Evolutionary conservation across 2,797 vertebrate species (phyloP).

Genomic region (Dendrocincla tyrannina): DNA sequence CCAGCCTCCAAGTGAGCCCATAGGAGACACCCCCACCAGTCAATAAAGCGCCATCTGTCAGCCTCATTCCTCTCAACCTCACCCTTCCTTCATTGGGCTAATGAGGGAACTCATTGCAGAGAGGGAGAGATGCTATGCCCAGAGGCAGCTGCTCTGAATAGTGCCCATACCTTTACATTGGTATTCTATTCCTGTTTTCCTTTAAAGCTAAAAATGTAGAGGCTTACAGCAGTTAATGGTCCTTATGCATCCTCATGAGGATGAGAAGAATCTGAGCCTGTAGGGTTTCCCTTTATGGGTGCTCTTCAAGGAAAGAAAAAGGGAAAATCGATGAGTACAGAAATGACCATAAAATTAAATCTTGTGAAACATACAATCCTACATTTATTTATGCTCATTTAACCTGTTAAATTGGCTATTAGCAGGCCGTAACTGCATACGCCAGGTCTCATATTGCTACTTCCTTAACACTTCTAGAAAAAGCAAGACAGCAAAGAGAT

Average conservation of each 20-base stretch:
- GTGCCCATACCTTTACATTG: neutral
- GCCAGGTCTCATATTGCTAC: neutral
- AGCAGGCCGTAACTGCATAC: neutral
- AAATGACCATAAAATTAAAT: neutral
- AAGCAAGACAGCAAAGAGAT: neutral
- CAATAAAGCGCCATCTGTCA: neutral
- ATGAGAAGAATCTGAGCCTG: neutral
- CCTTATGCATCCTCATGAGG: neutral
- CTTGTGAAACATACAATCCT: neutral
- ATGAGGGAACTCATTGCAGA: neutral
- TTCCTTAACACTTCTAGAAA: neutral
- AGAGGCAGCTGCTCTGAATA: neutral
- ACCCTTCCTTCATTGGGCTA: neutral
- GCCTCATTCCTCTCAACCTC: neutral
- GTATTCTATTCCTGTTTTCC: neutral
- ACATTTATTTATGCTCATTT: constrained; percentile 23
- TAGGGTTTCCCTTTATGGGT: neutral
- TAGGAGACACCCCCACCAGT: neutral
- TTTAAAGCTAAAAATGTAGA: neutral
- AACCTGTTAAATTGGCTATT: neutral
- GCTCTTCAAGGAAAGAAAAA: neutral
- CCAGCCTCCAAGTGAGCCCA: neutral
- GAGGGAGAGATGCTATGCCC: neutral
- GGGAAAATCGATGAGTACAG: neutral
- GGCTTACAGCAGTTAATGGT: neutral